Percentiles rank a stretch among this genome's conserved stretches.
phyloP scores from a whole-genome alignment of 2,888 invertebrate species.

The Pogonocherus hispidulus region DNA sequence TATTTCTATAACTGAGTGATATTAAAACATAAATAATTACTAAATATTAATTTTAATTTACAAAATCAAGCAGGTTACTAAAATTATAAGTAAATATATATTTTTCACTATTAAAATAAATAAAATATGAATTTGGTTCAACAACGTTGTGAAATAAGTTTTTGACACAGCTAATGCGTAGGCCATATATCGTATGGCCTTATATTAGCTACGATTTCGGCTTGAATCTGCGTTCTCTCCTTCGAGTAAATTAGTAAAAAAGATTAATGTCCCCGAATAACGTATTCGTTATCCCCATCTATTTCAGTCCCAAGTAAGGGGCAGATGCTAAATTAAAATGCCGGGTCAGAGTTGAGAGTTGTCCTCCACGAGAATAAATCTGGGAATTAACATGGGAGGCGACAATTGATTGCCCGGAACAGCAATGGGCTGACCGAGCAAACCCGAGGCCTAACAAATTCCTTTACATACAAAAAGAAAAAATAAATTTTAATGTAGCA shows the following conservation, averaged over 20 bases:
- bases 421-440: conserved; percentile 42
- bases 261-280: conserved; percentile 42
- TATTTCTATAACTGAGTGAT: too few species aligned
- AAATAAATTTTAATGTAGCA: too few species aligned
- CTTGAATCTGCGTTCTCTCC: background rate
- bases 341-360: conserved; percentile 59
- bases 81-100: too few species aligned
- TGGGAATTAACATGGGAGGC: conserved; percentile 66
- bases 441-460: conserved; percentile 30
- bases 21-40: too few species aligned
- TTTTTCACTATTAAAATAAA: too few species aligned
- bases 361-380: conserved; percentile 59
- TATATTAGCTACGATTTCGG: background rate
- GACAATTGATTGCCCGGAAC: conserved; percentile 64
- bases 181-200: too few species aligned
- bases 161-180: too few species aligned
- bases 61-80: too few species aligned
- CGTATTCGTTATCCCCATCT: conserved; percentile 51
- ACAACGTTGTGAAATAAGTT: too few species aligned
- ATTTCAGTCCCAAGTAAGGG: conserved; percentile 58
- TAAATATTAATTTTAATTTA: too few species aligned
- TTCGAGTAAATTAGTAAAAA: conserved; percentile 38
- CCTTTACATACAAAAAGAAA: conserved; percentile 40
- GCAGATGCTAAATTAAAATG: conserved; percentile 62
- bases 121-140: too few species aligned